A percentile compares a stretch with the other conserved stretches of the same genome.
phyloP scores from a whole-genome alignment of 2,113 vertebrate species.

The Cyanoliseus patagonus region DNA sequence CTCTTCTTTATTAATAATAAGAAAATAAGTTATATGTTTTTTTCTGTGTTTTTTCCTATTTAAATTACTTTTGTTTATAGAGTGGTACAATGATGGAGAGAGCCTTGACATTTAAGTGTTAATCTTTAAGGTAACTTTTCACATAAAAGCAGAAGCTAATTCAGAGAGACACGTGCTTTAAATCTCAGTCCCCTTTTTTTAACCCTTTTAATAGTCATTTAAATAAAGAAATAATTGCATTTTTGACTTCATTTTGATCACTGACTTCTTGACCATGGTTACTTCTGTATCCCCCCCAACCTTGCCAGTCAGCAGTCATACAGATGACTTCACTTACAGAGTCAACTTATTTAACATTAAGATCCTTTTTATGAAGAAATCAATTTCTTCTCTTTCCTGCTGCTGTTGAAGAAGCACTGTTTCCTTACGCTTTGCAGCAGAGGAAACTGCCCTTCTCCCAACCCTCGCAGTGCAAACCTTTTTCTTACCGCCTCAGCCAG shows the following conservation, averaged over 20 bases:
- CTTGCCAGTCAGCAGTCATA: not conserved
- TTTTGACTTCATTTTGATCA: not conserved
- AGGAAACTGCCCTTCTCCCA: not conserved
- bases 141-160: not conserved
- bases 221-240: not conserved
- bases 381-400: not conserved
- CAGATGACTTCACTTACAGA: not conserved
- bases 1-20: not conserved
- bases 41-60: not conserved
- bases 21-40: not conserved
- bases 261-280: not conserved
- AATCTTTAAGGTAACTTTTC: not conserved
- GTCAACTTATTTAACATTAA: not conserved
- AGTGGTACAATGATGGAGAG: not conserved
- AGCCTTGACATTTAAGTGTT: not conserved
- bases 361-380: not conserved
- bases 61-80: not conserved
- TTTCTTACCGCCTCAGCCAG: not conserved
- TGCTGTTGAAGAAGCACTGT: not conserved
- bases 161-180: not conserved
- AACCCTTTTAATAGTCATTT: not conserved
- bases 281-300: not conserved
- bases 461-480: rapidly evolving
- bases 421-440: not conserved
- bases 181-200: not conserved